Base-by-base conservation (phyloP, 1,140 invertebrate species). In the Papilio xuthus region DNA sequence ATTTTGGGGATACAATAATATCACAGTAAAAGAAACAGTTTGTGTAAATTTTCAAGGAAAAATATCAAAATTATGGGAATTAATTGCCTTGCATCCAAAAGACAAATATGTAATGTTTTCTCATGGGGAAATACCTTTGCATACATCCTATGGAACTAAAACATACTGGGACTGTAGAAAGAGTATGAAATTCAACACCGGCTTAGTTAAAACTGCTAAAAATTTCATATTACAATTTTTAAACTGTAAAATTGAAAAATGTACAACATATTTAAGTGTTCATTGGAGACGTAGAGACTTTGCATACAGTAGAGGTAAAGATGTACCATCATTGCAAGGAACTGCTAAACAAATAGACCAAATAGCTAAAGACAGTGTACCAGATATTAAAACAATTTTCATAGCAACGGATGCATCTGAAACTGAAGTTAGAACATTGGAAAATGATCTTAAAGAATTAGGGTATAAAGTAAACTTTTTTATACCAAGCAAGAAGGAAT, bases 281-380 rank as follows among this genome's bases (percentile, higher is more conserved):
- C 98, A 99, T 94, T 95, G 98, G 86, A 95, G 98, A 89, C 94
- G 98, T 84, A 95, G 95, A 80, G 98, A 99, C 94, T 99, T 98
- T 94, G 87, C 97, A 1, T 92, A 94, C 53, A 95, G 96, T 18
- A 94, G 97, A 84, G 88, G 93, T 13, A 94, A 96, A 20, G 95
- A 97, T 78, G 94, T 98, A 13, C 98, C 98, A 47, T 95, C 95
- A 37, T 94, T 98, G 77, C 87, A 95, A 87, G 94, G 94, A 82
- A 96, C 97, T 28, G 96, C 96, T 4, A 89, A 94, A 83, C 97
- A 98, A 93, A 95, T 99, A 42, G 89, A 94, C 79, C 90, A 95
- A 67, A 88, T 94, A 69, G 88, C 97, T 56, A 92, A 95, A 70
- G 89, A 95, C 18, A 74, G 86, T 23, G 73, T 82, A n/a, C 67